Base-by-base conservation (phyloP, 2,113 vertebrate species). In the Nycticryphes semicollaris region DNA sequence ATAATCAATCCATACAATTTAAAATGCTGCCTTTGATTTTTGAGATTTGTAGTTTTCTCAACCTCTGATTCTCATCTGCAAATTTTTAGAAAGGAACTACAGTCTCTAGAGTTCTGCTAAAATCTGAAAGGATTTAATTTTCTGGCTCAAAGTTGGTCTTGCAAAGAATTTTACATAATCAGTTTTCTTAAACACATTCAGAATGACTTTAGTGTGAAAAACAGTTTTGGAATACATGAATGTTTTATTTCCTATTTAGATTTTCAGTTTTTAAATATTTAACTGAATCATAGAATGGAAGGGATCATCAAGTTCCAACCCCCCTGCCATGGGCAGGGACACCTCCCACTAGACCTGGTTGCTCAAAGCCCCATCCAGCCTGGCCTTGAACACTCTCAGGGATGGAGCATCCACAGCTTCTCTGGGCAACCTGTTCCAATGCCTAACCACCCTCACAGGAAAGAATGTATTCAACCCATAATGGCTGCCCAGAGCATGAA, bases 91-190 rank as follows among this genome's bases (percentile, higher is more conserved):
- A 89, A 81, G 51, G 33, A 62, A 53, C 62, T 68, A 60, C 39
- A 79, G 19, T 62, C 41, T 74, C 67, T 59, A 56, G 35, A 68
- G 80, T 90, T 93, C 50, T 76, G 87, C 66, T 91, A 47, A 93
- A 75, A 92, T 89, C 59, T 66, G 80, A 88, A 72, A 73, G 50
- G 50, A 70, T 90, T 90, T 88, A 28, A 74, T 88, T 93, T 94
- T 62, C 54, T 86, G 50, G 28, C 72, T 91, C 50, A 47, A 47
- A 83, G 64, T 45, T 78, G 39, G 51, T 69, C 68, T 75, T 75
- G 68, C 72, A 90, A 86, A 87, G 57, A 72, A n/a, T 93, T 94
- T 74, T 80, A 68, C 22, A 24, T 94, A 60, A 84, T 74, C 72
- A 24, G 7, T 80, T 93, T 90, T 95, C 82, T 77, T 82, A 31